Conservation (phyloP, 2,113 vertebrate species). For the Brienomyrus brachyistius region DNA sequence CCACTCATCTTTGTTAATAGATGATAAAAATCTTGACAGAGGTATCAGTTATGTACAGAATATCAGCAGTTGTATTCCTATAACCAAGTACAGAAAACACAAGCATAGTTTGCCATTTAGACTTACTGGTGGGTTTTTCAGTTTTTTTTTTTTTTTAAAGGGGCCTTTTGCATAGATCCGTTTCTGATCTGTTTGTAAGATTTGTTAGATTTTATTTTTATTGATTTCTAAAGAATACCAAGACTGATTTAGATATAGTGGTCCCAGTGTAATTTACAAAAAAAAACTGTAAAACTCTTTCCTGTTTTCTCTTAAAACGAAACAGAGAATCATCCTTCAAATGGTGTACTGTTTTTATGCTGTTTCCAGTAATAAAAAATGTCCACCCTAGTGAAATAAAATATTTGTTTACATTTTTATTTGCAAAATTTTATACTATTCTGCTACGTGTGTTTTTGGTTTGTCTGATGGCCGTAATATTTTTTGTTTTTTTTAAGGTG, state of each 20-base stretch:
- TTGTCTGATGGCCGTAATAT: not conserved
- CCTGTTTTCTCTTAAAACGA: not conserved
- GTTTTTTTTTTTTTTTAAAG: conserved; percentile 5
- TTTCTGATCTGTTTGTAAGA: not conserved
- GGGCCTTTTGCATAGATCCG: not conserved
- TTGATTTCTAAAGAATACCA: not conserved
- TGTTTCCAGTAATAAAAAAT: conserved; percentile 23
- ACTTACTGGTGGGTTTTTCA: not conserved
- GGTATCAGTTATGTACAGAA: not conserved
- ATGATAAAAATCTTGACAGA: not conserved
- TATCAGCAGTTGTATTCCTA: not conserved
- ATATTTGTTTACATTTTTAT: not conserved
- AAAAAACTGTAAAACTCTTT: not conserved
- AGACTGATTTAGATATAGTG: conserved; percentile 9
- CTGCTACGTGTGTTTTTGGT: not conserved
- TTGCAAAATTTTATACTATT: not conserved
- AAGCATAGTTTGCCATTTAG: not conserved
- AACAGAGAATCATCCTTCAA: not conserved
- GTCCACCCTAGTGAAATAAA: not conserved
- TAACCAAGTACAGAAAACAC: not conserved
- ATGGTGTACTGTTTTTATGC: conserved; percentile 38
- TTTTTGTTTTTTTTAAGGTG: not conserved
- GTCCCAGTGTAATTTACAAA: not conserved
- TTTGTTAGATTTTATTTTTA: not conserved
- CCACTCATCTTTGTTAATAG: not conserved